Conservation (phyloP, 2,113 vertebrate species). For the Hirundichthys speculiger region DNA sequence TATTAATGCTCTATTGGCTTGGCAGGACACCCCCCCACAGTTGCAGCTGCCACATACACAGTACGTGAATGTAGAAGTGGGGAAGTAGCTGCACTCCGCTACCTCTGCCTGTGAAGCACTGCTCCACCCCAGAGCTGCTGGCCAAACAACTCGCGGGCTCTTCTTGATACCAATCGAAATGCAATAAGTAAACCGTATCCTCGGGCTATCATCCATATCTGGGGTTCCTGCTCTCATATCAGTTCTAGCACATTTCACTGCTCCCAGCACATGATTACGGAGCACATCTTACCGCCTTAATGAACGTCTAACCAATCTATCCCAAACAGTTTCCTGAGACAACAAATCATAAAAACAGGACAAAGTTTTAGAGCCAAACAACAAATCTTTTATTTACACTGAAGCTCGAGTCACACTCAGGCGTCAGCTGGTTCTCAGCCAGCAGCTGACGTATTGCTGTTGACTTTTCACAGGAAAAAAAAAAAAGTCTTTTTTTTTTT, state of each 20-base stretch:
- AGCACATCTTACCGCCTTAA: conserved; percentile 24
- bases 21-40: conserved; percentile 59
- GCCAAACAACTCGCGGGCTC: conserved; percentile 32
- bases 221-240: conserved; percentile 49
- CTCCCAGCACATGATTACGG: conserved; percentile 44
- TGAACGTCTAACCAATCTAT: conserved; percentile 22
- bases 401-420: conserved; percentile 51
- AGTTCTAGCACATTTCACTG: conserved; percentile 52
- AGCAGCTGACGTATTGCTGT: conserved; percentile 24
- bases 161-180: conserved; percentile 40
- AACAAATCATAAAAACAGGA: conserved; percentile 25
- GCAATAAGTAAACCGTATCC: conserved; percentile 41
- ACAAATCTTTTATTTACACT: conserved; percentile 75
- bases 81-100: neutral
- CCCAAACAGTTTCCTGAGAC: conserved; percentile 20
- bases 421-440: conserved; percentile 21
- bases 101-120: conserved; percentile 27
- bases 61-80: conserved; percentile 17
- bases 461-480: conserved; percentile 19
- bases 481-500: neutral
- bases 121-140: conserved; percentile 22
- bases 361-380: conserved; percentile 53
- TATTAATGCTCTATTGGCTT: conserved; percentile 70
- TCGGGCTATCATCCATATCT: conserved; percentile 45
- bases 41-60: conserved; percentile 31